Evolutionary conservation across 2,113 vertebrate species (phyloP), one percentile per base, ranked within the genome.

Genomic region (Circaetus gallicus): DNA sequence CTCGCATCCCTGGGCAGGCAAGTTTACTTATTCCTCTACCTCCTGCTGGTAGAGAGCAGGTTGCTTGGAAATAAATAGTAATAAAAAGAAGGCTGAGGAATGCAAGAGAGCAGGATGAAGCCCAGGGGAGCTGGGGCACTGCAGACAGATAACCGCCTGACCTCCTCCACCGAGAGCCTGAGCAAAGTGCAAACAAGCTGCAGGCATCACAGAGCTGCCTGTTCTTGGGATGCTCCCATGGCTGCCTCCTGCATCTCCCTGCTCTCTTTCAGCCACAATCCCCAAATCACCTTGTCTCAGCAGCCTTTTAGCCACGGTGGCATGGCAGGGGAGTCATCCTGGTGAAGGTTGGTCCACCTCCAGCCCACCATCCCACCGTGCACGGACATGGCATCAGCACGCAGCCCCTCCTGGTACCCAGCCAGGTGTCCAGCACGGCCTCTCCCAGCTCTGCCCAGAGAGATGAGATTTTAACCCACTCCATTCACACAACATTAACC

Each of bases 271-370:
- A 58, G 42, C 66, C 70, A 25, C 49, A 19, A 0, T 16, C 49
- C 74, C 72, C 8, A 18, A 58, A 55, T 5, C 53, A 13, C 29
- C 38, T 22, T 2, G 0, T 61, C 49, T 40, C 10, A 17, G 58
- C 49, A 73, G 36, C 76, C 56, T 53, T 52, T 76, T 1, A 56
- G 34, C 32, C 52, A 8, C 0, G 0, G 70, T 4, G 11, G 11
- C 16, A 31, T 0, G 4, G 52, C 52, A 11, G 3, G 3, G 9
- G 18, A 15, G 7, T 0, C 36, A 67, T 43, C 34, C 77, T 4
- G 8, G 31, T 9, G 7, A 14, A n/a, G 14, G 9, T 0, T 11
- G 6, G 4, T 42, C 43, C 13, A 5, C 10, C 36, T 34, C 29
- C 52, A 38, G 10, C 19, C 52, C 56, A 26, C 9, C 67, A 72